Evolutionary conservation across 2,888 invertebrate species (phyloP).

Genomic region (Mythimna albipuncta): DNA sequence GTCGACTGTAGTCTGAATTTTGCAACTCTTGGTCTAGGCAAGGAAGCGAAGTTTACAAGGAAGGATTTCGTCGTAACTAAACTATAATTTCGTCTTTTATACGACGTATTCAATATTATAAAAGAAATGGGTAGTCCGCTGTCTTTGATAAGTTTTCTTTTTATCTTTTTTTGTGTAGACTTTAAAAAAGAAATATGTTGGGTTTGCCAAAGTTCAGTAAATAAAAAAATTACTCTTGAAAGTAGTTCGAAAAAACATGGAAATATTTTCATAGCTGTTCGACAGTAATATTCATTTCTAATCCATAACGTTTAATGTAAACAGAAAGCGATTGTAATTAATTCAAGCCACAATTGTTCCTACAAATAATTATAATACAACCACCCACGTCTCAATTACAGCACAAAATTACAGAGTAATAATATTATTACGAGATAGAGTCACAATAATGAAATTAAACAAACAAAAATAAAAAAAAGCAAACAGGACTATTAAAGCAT

Average conservation of each 20-base stretch:
- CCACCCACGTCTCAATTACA: slow-evolving; percentile 28
- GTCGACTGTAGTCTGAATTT: slow-evolving; percentile 20
- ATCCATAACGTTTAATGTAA: neutral
- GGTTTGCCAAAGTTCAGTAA: no score
- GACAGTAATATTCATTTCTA: neutral
- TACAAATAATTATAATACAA: slow-evolving; percentile 17
- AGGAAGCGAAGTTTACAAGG: slow-evolving; percentile 65
- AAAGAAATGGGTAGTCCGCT: slow-evolving; percentile 41
- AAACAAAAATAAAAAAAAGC: no score
- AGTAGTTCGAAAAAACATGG: neutral
- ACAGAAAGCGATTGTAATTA: slow-evolving; percentile 17
- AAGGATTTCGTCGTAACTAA: slow-evolving; percentile 70
- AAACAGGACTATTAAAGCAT: slow-evolving; percentile 59
- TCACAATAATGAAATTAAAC: slow-evolving; percentile 60
- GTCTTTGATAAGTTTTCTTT: slow-evolving; percentile 4
- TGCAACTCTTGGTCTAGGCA: slow-evolving; percentile 68
- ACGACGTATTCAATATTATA: slow-evolving; percentile 67
- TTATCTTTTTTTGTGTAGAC: neutral
- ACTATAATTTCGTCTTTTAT: slow-evolving; percentile 52
- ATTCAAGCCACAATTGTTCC: slow-evolving; percentile 1
- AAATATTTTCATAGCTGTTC: neutral
- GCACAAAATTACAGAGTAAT: slow-evolving; percentile 28
- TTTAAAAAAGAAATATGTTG: neutral
- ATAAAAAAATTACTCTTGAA: no score
- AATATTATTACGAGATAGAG: slow-evolving; percentile 28